Base-by-base conservation (phyloP, 2,888 invertebrate species). In the Cantharis rufa region DNA sequence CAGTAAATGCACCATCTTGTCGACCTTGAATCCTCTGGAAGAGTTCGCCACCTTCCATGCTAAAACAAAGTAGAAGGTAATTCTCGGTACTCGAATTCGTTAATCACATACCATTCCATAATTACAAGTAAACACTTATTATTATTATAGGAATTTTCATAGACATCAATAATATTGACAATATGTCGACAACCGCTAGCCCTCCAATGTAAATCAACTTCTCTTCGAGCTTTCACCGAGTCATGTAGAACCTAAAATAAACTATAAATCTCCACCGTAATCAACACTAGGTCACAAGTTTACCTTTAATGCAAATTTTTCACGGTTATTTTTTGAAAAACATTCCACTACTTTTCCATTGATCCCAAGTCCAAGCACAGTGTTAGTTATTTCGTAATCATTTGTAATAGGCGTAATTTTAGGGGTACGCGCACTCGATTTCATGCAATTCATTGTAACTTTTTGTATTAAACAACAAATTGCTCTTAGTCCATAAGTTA, bases 341-440 rank as follows among this genome's bases (percentile, higher is more conserved):
- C 98, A 99, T 89, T 98, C 96, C 15, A 99, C 95, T 72, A 99
- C 99, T 92, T 99, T 99, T 80, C 99, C 99, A 89, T 98, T 99
- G 82, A 99, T 98, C 11, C 99, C 99, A 79, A 98, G 92, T 66
- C 99, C 99, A 78, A 99, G 92, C 64, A 99, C 98, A 79, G 94
- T 96, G 86, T 94, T 95, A 48, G 96, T 96, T 85, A 98, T 96
- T 87, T 95, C 94, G 89, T 97, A 98, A 89, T 98, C 97, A 79
- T 96, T 94, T 70, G 93, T 94, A 82, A 98, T 94, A 68, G 94
- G 93, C 72, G 94, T 93, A 83, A 92, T 92, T 91, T 97, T 97
- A 62, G 94, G 92, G 62, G 87, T 83, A 27, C 88, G 84, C n/a
- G 81, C 75, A 72, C 85, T 86, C 76, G 85, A 84, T 83, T 85